Percentiles rank a stretch among this genome's conserved stretches.
These are phyloP conservation scores for Tenualosa thibaudeaui DNA, from an alignment of 2,797 vertebrate species.

Conservation along the genomic window DNA sequence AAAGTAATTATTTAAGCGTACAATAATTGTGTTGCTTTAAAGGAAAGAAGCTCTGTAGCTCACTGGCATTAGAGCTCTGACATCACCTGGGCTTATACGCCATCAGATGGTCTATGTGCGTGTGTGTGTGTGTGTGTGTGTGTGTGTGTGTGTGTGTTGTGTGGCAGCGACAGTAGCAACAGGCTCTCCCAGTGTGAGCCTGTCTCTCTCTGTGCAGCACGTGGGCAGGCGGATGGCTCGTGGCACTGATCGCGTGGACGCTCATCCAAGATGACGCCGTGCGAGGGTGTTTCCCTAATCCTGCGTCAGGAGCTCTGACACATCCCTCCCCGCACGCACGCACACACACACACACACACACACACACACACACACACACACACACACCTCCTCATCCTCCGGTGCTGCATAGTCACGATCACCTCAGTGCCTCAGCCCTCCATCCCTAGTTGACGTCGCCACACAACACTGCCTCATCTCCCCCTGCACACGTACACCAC, in stretches of 20 bases:
- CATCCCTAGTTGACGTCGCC: not conserved
- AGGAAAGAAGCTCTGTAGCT: not conserved
- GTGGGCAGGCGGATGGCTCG: not conserved
- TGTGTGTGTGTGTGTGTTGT: too few species aligned
- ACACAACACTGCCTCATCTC: not conserved
- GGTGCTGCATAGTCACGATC: not conserved
- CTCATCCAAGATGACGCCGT: not conserved
- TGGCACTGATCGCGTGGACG: not conserved
- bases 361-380: not conserved
- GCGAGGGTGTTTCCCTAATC: constrained; percentile 42
- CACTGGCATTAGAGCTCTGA: not conserved
- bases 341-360: not conserved
- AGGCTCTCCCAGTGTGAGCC: not conserved
- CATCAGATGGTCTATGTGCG: not conserved
- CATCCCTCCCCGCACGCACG: constrained; percentile 29
- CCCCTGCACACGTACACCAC: constrained; percentile 38
- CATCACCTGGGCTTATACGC: not conserved
- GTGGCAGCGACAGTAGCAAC: not conserved
- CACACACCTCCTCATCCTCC: not conserved
- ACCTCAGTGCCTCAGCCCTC: constrained; percentile 31
- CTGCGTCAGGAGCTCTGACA: constrained; percentile 39
- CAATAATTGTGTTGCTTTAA: too few species aligned
- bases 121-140: not conserved
- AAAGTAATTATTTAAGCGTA: too few species aligned
- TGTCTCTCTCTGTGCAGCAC: not conserved